Base-by-base conservation (phyloP, 2,888 invertebrate species). In the Furcula furcula region DNA sequence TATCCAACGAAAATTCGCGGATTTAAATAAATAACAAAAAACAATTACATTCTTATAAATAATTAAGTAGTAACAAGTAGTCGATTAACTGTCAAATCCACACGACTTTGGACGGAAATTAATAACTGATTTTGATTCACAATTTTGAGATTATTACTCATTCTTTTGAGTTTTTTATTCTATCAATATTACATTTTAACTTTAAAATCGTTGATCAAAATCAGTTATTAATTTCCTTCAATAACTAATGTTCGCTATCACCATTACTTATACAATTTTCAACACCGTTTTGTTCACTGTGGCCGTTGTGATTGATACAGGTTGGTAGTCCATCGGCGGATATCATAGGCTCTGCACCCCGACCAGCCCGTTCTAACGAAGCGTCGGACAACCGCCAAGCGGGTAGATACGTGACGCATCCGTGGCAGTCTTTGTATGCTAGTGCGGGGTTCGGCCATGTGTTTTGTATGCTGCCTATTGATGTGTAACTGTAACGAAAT, bases 401-500 rank as follows among this genome's bases (percentile, higher is more conserved):
- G 0, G 96, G 95, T 20, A 89, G 82, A 77, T 94, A 96, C 14
- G 75, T 55, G 36, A 76, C 73, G 40, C 61, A 70, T 20, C 80
- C 92, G 60, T 72, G 76, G 14, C 43, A 60, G 58, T 92, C 90
- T 9, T 75, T 72, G 46, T 79, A 85, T 21, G 88, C 82, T 36
- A 97, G 81, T 20, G 91, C 86, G 0, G 95, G 94, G 88, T 98
- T 98, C 1, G 92, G 94, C 41, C 91, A 76, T 0, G 98, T 98
- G 74, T 97, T 96, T 22, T 91, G 88, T 40, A 91, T 90, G 68
- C 94, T 94, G 30, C 97, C 98, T 55, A 98, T 89, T 15, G 98
- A 98, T 0, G 98, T 97, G 72, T 94, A 97, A 22, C 94, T 94
- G 76, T 3, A 64, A n/a, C n/a, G n/a, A n/a, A n/a, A n/a, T n/a